Conservation (phyloP, 2,797 vertebrate genomes). For the Sebastes minor region DNA sequence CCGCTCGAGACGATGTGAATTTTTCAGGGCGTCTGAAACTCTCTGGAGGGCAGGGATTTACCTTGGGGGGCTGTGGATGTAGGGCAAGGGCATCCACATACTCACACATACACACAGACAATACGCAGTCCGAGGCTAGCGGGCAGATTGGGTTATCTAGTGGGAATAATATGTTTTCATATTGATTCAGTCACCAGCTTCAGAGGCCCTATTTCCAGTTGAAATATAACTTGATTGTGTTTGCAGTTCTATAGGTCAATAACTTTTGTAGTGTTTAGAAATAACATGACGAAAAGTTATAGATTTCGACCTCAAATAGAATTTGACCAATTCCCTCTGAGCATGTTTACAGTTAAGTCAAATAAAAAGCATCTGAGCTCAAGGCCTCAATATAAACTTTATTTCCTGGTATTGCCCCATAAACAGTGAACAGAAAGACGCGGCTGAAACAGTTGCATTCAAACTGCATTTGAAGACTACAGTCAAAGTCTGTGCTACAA, state of each 20-base stretch:
- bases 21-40: constrained; percentile 66
- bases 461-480: background rate
- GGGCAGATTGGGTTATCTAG: constrained; percentile 33
- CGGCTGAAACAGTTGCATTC: background rate
- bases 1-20: constrained; percentile 57
- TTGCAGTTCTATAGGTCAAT: background rate
- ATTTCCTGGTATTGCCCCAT: background rate
- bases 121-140: background rate
- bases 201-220: constrained; percentile 27
- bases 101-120: background rate
- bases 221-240: constrained; percentile 18
- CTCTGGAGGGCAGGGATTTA: constrained; percentile 65
- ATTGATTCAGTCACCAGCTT: constrained; percentile 45
- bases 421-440: background rate
- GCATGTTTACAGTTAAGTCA: constrained; percentile 1
- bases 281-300: constrained; percentile 1
- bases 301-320: constrained; percentile 10
- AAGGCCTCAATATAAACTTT: background rate
- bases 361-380: background rate
- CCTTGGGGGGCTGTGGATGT: constrained; percentile 63
- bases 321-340: background rate
- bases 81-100: constrained; percentile 48
- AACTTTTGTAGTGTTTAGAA: background rate
- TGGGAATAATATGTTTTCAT: constrained; percentile 26
- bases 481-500: background rate